Evolutionary conservation across 2,113 vertebrate species (phyloP), one percentile per base, ranked within the genome.

Genomic region (Pelecanoides urinatrix): DNA sequence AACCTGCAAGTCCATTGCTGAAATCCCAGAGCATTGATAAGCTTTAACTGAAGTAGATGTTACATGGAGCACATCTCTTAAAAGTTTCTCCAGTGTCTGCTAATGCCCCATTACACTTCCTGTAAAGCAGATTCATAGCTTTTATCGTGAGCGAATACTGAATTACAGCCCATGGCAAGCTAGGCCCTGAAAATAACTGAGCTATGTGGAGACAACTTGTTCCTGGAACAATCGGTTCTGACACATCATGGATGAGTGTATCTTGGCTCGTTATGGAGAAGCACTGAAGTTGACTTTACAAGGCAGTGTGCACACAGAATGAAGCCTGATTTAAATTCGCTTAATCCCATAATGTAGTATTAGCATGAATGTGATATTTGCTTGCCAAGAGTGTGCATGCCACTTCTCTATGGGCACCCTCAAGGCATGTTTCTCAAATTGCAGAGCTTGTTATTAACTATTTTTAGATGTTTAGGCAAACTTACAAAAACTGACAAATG

Each of bases 221-320:
- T 95, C 74, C 86, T 95, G 80, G 91, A 96, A 92, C 94, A 91
- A 73, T 76, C 30, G 44, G 50, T 88, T 94, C 86, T 93, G 92
- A 88, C 92, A 88, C 81, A 93, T 71, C 4, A 4, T 86, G 86
- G 85, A 19, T 92, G 87, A 92, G 84, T 85, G 58, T 91, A 72
- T 97, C 63, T 95, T 96, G 94, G 91, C 92, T 94, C 13, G 9
- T 76, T 73, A 45, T 6, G 26, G 73, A 75, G 45, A 76, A 94
- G 53, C 53, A 61, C 83, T 95, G 88, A 72, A 82, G 91, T 85
- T 97, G 92, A 95, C 94, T 97, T 97, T 96, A 96, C 92, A 96
- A 97, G 97, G 95, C 88, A 97, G 83, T 76, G 65, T 89, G 91
- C 91, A 79, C 71, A 91, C 70, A 94, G 61, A 95, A 89, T 91